Evolutionary conservation across 1,140 invertebrate species (phyloP).

Genomic region (Helicoverpa zea): DNA sequence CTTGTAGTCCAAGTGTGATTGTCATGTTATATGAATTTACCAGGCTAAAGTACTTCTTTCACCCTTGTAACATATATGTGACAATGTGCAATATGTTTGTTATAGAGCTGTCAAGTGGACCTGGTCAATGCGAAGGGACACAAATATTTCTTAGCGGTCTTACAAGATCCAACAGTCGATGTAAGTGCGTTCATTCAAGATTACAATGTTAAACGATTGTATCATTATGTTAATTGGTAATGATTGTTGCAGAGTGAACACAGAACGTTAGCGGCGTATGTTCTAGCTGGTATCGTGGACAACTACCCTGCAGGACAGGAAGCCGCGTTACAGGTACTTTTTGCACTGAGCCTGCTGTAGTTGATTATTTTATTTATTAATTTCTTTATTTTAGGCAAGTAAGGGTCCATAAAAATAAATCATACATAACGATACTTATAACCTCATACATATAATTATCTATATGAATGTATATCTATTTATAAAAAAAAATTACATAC

Average conservation of each 20-base stretch:
- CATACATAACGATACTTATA: too few relatives aligned
- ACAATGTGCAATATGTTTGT: slow-evolving; percentile 52
- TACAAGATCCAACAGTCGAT: slow-evolving; percentile 94
- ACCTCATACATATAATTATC: too few relatives aligned
- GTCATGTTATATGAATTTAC: too few relatives aligned
- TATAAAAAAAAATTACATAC: too few relatives aligned
- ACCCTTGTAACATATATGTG: not conserved
- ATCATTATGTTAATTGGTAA: not conserved
- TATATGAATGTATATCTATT: too few relatives aligned
- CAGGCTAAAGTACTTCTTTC: too few relatives aligned
- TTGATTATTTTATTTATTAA: too few relatives aligned
- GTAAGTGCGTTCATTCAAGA: slow-evolving; percentile 86
- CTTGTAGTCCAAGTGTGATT: too few relatives aligned
- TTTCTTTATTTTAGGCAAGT: too few relatives aligned
- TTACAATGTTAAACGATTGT: too few relatives aligned
- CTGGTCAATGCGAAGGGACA: slow-evolving; percentile 98
- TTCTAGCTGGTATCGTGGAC: slow-evolving; percentile 96
- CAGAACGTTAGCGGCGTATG: slow-evolving; percentile 96
- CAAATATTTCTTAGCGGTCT: slow-evolving; percentile 97
- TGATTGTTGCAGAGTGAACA: slow-evolving; percentile 90
- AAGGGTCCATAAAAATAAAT: too few relatives aligned
- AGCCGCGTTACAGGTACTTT: slow-evolving; percentile 90
- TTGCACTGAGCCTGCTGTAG: not conserved
- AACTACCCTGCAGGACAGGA: slow-evolving; percentile 95
- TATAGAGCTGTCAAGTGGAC: slow-evolving; percentile 97